Evolutionary conservation across 2,797 vertebrate genomes (phyloP).

Genomic region (Rhinoraja longicauda): DNA sequence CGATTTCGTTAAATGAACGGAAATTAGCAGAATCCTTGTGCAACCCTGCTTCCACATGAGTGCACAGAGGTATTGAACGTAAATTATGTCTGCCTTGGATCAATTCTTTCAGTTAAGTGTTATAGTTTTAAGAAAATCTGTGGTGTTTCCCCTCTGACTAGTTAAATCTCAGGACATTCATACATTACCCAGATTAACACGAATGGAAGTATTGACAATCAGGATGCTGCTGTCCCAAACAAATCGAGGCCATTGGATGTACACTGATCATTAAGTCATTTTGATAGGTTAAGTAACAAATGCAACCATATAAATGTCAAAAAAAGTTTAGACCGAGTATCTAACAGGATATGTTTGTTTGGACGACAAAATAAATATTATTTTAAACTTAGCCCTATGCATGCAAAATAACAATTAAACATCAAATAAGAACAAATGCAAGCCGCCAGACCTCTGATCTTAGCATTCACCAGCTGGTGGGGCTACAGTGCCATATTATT

Average conservation of each 20-base stretch:
- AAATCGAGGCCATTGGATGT: background rate
- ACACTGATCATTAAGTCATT: conserved; percentile 28
- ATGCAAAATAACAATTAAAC: background rate
- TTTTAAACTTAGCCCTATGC: background rate
- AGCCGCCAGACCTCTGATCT: background rate
- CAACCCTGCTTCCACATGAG: background rate
- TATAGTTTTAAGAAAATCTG: background rate
- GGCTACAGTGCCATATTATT: conserved; percentile 28
- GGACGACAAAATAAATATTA: background rate
- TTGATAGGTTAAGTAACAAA: conserved; percentile 12
- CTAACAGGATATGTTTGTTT: background rate
- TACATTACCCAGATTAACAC: background rate
- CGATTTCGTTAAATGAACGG: background rate
- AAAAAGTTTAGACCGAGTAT: background rate
- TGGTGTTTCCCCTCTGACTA: background rate
- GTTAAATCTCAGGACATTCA: background rate
- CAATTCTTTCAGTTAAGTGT: conserved; percentile 1
- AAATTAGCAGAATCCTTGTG: conserved; percentile 13
- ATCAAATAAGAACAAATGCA: conserved; percentile 19
- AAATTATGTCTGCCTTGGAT: background rate
- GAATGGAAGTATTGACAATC: background rate
- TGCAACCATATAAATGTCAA: background rate
- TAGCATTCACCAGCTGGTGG: conserved; percentile 29
- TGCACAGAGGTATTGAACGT: background rate
- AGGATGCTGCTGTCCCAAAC: background rate